Conservation (phyloP, 2,888 invertebrate genomes). For the Zaprionus lineosus region DNA sequence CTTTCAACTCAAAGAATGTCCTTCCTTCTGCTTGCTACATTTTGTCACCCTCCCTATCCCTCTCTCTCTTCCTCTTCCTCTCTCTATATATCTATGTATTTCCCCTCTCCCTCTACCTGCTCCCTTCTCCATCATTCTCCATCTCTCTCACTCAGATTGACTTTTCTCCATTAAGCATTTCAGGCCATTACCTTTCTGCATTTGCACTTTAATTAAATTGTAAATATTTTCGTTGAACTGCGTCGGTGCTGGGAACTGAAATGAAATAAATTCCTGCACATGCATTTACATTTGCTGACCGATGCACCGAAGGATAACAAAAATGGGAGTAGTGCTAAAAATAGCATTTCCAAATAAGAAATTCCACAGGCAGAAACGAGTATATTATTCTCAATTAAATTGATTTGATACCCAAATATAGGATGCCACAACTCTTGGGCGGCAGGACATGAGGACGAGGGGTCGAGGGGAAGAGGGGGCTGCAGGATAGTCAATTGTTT, state of each 20-base stretch:
- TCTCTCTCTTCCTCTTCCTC: background rate
- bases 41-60: background rate
- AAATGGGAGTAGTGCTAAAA: background rate
- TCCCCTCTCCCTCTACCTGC: background rate
- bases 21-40: conserved; percentile 20
- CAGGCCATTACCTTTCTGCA: conserved; percentile 53
- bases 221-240: conserved; percentile 57
- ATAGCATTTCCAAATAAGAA: no score
- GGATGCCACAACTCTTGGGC: no score
- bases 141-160: no score
- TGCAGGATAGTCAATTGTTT: conserved; percentile 8
- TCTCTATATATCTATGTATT: background rate
- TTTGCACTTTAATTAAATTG: conserved; percentile 72
- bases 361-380: no score
- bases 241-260: conserved; percentile 30
- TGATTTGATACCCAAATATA: no score
- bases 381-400: no score
- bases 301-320: conserved; percentile 21
- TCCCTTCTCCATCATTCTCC: no score
- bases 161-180: conserved; percentile 14
- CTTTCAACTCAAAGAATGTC: conserved; percentile 11
- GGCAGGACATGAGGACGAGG: no score
- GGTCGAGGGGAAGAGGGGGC: no score
- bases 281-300: conserved; percentile 45
- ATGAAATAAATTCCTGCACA: conserved; percentile 46